phyloP scores from a whole-genome alignment of 1,140 invertebrate species.

The Hylaeus volcanicus region DNA sequence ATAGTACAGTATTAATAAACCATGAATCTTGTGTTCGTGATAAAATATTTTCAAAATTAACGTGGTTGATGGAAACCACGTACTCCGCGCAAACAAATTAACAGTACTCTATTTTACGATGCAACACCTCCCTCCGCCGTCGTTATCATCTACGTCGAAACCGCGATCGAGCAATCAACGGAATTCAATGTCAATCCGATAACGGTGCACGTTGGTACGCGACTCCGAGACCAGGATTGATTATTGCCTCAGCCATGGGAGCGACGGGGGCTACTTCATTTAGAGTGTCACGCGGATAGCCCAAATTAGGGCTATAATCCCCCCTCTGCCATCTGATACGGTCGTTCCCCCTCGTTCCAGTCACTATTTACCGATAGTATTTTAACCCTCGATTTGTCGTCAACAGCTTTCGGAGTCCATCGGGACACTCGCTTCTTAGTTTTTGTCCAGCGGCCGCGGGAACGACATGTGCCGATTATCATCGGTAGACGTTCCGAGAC shows the following conservation, averaged over 20 bases:
- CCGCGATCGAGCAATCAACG: background rate
- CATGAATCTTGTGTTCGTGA: no score
- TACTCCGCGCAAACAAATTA: no score
- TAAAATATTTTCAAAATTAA: no score
- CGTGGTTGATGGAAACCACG: no score
- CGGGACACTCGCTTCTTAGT: constrained; percentile 71
- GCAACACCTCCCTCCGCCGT: no score
- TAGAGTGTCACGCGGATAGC: constrained; percentile 60
- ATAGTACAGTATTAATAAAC: no score
- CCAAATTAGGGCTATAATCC: constrained; percentile 81
- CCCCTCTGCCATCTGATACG: constrained; percentile 71
- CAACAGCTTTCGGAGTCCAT: constrained; percentile 77
- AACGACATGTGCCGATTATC: constrained; percentile 67
- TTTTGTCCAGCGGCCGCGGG: constrained; percentile 48
- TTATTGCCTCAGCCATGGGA: constrained; percentile 40
- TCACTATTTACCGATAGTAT: constrained; percentile 80
- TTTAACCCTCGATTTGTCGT: constrained; percentile 82
- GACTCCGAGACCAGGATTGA: constrained; percentile 27
- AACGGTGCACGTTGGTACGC: background rate
- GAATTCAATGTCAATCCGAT: constrained; percentile 5
- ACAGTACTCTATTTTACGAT: no score
- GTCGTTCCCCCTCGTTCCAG: constrained; percentile 59
- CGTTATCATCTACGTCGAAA: background rate
- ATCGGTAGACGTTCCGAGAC: constrained; percentile 40
- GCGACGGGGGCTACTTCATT: constrained; percentile 48